Percentiles rank a stretch among this genome's conserved stretches.
phyloP scores from a whole-genome alignment of 2,113 vertebrate species.

The Labeo catla region DNA sequence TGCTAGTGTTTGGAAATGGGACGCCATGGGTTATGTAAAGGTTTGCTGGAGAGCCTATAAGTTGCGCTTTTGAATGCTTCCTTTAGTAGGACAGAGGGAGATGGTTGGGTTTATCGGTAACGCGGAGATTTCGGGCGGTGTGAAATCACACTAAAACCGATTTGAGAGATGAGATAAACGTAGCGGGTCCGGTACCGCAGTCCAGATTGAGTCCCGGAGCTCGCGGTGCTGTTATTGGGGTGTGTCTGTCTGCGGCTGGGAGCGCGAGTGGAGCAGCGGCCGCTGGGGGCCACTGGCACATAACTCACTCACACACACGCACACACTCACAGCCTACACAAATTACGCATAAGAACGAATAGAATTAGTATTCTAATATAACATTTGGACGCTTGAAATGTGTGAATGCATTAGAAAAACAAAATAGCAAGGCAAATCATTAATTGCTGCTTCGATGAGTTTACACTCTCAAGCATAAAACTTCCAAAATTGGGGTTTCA shows the following conservation, averaged over 20 bases:
- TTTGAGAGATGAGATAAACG: not conserved
- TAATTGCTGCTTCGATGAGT: too few species aligned
- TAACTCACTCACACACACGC: not conserved
- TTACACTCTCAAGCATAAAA: too few species aligned
- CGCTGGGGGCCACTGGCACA: slow-evolving; percentile 50
- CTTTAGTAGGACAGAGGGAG: not conserved
- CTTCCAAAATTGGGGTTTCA: too few species aligned
- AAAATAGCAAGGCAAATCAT: too few species aligned
- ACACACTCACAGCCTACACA: not conserved
- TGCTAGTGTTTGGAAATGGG: not conserved
- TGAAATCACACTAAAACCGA: not conserved
- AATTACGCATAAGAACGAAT: too few species aligned
- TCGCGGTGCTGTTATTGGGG: slow-evolving; percentile 2
- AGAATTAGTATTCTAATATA: too few species aligned
- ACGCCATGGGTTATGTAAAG: not conserved
- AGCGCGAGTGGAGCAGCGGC: slow-evolving; percentile 25
- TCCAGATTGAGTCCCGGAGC: not conserved
- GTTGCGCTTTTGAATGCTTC: not conserved
- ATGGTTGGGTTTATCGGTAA: not conserved
- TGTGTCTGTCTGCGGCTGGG: slow-evolving; percentile 42
- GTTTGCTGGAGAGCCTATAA: not conserved
- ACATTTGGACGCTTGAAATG: too few species aligned
- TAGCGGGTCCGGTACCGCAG: not conserved
- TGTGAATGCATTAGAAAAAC: too few species aligned
- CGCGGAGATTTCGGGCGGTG: not conserved